These are phyloP conservation scores for Zophobas morio DNA, from an alignment of 1,140 invertebrate genomes.

Conservation along the genomic window DNA sequence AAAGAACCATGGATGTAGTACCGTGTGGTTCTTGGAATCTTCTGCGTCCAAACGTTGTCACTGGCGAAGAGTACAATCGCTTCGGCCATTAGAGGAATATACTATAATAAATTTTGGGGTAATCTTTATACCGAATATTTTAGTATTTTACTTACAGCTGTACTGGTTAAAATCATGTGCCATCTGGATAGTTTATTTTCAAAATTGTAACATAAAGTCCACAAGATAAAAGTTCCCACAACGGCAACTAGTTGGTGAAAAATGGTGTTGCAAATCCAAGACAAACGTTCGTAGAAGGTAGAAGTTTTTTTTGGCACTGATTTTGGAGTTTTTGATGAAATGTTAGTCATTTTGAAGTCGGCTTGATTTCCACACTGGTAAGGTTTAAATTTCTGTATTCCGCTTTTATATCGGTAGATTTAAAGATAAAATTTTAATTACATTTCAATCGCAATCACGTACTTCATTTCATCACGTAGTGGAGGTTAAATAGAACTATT, in stretches of 20 bases:
- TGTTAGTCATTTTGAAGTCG: not conserved
- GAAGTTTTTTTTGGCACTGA: not conserved
- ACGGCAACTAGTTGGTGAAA: slow-evolving; percentile 41
- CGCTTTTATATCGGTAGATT: not conserved
- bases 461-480: slow-evolving; percentile 9
- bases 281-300: not conserved
- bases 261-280: slow-evolving; percentile 40
- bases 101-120: not conserved
- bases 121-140: not conserved
- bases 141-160: slow-evolving; percentile 11
- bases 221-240: slow-evolving; percentile 13
- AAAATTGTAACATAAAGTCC: slow-evolving; percentile 21
- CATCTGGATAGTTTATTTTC: slow-evolving; percentile 28
- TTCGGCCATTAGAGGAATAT: slow-evolving; percentile 42
- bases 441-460: slow-evolving; percentile 26
- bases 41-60: slow-evolving; percentile 16
- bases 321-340: not conserved
- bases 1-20: slow-evolving; percentile 42
- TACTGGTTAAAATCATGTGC: slow-evolving; percentile 29
- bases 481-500: too few species aligned
- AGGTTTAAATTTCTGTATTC: not conserved
- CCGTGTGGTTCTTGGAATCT: slow-evolving; percentile 23
- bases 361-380: not conserved
- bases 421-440: slow-evolving; percentile 16
- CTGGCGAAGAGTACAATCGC: slow-evolving; percentile 36